A percentile compares a stretch with the other conserved stretches of the same genome.
Conservation (phyloP, 2,113 vertebrate species). For the Lonchura striata region DNA sequence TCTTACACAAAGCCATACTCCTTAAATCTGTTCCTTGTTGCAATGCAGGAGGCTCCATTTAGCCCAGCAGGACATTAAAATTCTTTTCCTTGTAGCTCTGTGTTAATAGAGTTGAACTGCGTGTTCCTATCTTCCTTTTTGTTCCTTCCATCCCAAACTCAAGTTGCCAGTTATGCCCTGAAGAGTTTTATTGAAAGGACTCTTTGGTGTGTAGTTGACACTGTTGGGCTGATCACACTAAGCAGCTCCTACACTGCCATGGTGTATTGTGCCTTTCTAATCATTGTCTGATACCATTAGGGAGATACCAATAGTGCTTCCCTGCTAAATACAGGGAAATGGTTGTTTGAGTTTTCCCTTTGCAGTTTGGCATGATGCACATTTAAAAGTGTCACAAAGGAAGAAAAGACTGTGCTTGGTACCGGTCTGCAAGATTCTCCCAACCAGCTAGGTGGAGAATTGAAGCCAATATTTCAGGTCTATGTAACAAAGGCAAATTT, state of each 20-base stretch:
- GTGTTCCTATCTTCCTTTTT: rapidly evolving
- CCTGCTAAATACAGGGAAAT: neutral
- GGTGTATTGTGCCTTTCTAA: neutral
- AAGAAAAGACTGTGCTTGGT: neutral
- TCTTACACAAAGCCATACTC: neutral
- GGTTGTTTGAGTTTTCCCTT: neutral
- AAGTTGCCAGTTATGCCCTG: neutral
- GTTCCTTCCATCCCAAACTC: neutral
- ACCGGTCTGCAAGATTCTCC: neutral
- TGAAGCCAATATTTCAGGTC: neutral
- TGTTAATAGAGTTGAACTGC: neutral
- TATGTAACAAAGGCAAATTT: neutral
- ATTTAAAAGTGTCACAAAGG: neutral
- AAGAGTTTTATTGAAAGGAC: neutral
- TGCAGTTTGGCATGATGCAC: neutral
- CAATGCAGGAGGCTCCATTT: neutral
- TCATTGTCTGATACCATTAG: neutral
- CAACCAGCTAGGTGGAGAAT: neutral
- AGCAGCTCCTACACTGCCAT: neutral
- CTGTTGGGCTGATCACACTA: neutral
- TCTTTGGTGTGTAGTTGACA: neutral
- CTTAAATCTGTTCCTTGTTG: slow-evolving; percentile 26
- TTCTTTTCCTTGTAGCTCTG: neutral
- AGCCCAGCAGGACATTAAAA: neutral
- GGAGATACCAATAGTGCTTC: neutral